phyloP scores from a whole-genome alignment of 2,888 invertebrate species.

The Amphimallon solstitiale region DNA sequence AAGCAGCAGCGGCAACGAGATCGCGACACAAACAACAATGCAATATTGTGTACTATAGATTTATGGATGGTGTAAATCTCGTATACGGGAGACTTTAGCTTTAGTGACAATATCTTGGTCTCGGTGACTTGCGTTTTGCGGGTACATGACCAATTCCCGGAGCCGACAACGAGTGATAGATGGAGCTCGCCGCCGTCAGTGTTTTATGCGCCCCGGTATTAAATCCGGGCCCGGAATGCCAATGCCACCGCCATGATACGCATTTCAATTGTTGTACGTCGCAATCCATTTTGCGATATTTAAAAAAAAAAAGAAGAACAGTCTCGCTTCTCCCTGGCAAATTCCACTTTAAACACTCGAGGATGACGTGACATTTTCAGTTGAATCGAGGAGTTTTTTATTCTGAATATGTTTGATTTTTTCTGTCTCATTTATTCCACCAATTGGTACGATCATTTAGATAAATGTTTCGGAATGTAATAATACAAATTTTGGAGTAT shows the following conservation, averaged over 20 bases:
- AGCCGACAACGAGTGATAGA: conserved; percentile 54
- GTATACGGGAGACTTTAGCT: conserved; percentile 31
- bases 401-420: background rate
- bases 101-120: conserved; percentile 46
- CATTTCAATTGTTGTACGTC: conserved; percentile 60
- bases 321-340: conserved; percentile 35
- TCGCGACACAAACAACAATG: conserved; percentile 30
- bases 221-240: conserved; percentile 62
- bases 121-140: conserved; percentile 52
- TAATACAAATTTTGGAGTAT: too few relatives aligned
- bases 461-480: too few relatives aligned
- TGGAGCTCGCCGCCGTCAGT: conserved; percentile 50
- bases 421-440: too few relatives aligned
- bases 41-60: conserved; percentile 34
- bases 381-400: conserved; percentile 3
- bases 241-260: conserved; percentile 60
- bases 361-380: conserved; percentile 27
- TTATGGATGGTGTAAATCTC: conserved; percentile 39
- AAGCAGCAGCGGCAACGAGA: conserved; percentile 1
- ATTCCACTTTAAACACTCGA: conserved; percentile 32
- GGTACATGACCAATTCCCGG: conserved; percentile 55
- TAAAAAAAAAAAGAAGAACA: conserved; percentile 42
- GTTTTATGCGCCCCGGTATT: conserved; percentile 58
- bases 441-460: too few relatives aligned
- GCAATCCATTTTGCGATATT: conserved; percentile 44